phyloP scores from a whole-genome alignment of 2,888 invertebrate species.

The Brachylomia viminalis region DNA sequence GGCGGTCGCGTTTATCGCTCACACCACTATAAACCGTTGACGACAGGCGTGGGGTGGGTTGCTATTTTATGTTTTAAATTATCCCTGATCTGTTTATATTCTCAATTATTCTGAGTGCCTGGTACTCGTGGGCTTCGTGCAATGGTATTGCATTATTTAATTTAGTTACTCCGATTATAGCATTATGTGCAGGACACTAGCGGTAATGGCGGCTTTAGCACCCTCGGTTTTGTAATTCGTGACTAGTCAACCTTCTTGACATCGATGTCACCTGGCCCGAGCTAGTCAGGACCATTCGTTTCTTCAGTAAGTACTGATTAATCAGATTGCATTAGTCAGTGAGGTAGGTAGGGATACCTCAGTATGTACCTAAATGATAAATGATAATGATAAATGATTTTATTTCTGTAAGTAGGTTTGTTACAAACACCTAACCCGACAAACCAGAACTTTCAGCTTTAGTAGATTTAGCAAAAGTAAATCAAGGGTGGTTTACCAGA shows the following conservation, averaged over 20 bases:
- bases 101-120: slow-evolving; percentile 52
- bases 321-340: neutral
- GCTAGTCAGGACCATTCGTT: neutral
- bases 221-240: neutral
- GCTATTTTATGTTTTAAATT: slow-evolving; percentile 55
- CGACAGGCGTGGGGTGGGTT: slow-evolving; percentile 32
- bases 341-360: neutral
- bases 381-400: too few relatives aligned
- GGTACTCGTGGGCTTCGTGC: slow-evolving; percentile 20
- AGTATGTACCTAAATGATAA: neutral
- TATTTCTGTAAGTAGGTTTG: too few relatives aligned
- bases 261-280: neutral
- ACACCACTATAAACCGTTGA: slow-evolving; percentile 59
- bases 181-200: neutral
- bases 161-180: slow-evolving; percentile 13
- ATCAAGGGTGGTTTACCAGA: neutral
- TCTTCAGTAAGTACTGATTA: neutral
- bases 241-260: neutral
- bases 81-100: slow-evolving; percentile 57
- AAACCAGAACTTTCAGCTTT: neutral
- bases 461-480: neutral
- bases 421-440: too few relatives aligned
- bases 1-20: slow-evolving; percentile 59
- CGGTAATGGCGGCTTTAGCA: neutral
- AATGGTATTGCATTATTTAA: slow-evolving; percentile 26